phyloP scores from a whole-genome alignment of 2,113 vertebrate genomes.

The Motacilla alba region DNA sequence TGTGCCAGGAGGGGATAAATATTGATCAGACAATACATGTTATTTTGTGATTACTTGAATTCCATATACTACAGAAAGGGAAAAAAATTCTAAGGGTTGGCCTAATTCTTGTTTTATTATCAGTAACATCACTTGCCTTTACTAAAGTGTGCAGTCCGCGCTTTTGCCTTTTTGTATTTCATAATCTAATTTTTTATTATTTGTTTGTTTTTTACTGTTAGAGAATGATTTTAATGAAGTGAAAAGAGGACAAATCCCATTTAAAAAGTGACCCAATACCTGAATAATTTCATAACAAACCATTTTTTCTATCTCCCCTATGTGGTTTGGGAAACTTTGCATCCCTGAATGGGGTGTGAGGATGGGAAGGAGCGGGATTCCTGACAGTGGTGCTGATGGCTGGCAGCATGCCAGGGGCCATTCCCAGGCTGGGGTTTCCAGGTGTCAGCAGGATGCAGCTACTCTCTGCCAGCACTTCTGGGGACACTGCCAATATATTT shows the following conservation, averaged over 20 bases:
- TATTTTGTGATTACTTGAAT: not conserved
- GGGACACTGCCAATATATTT: not conserved
- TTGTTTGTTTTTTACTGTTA: not conserved
- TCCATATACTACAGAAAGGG: not conserved
- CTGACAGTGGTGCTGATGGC: not conserved
- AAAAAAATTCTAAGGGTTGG: not conserved
- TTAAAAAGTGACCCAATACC: not conserved
- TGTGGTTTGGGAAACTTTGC: not conserved
- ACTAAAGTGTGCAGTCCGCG: not conserved
- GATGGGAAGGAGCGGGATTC: not conserved
- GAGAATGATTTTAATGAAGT: not conserved
- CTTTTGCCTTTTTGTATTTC: not conserved
- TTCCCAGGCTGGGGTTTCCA: not conserved
- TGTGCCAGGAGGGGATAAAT: not conserved
- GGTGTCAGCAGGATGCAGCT: not conserved
- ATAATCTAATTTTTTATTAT: not conserved
- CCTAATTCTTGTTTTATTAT: not conserved
- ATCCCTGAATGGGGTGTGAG: not conserved
- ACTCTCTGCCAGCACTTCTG: not conserved
- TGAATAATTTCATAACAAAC: not conserved
- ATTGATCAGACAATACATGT: not conserved
- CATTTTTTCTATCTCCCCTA: rapidly evolving
- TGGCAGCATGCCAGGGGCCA: not conserved
- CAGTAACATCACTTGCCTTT: not conserved
- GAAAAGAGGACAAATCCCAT: not conserved